Conservation (phyloP, 2,797 vertebrate species). For the Artibeus jamaicensis region DNA sequence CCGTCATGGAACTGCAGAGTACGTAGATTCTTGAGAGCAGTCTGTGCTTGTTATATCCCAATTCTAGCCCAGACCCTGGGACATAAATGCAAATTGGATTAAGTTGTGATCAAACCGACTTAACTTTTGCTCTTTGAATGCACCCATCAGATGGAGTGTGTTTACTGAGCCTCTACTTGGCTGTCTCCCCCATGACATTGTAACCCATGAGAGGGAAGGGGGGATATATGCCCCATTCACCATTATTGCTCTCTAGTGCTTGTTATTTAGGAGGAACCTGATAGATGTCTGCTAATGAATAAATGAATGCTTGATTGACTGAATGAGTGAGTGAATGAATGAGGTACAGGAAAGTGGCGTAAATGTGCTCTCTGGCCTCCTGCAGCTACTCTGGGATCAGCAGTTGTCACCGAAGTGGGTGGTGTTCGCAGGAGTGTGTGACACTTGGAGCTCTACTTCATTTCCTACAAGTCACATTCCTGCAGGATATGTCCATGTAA, state of each 20-base stretch:
- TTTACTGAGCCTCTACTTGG: not conserved
- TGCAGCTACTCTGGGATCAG: not conserved
- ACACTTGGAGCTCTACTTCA: not conserved
- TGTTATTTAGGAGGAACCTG: not conserved
- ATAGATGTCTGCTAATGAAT: not conserved
- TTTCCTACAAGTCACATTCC: not conserved
- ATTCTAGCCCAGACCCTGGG: not conserved
- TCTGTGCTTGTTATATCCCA: not conserved
- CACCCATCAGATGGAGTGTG: no score
- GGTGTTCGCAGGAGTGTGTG: not conserved
- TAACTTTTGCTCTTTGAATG: not conserved
- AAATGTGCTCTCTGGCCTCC: not conserved
- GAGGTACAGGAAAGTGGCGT: not conserved
- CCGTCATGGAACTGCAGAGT: not conserved
- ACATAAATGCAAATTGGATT: not conserved
- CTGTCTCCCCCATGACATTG: not conserved
- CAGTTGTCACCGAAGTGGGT: not conserved
- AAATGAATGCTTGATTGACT: not conserved
- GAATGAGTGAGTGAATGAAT: not conserved
- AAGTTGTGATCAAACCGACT: not conserved
- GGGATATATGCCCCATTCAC: not conserved
- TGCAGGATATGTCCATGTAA: not conserved
- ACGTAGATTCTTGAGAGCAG: not conserved
- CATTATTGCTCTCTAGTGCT: not conserved
- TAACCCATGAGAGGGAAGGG: not conserved